These are phyloP conservation scores for Erythrolamprus reginae DNA, from an alignment of 2,113 vertebrate species.

Conservation along the genomic window DNA sequence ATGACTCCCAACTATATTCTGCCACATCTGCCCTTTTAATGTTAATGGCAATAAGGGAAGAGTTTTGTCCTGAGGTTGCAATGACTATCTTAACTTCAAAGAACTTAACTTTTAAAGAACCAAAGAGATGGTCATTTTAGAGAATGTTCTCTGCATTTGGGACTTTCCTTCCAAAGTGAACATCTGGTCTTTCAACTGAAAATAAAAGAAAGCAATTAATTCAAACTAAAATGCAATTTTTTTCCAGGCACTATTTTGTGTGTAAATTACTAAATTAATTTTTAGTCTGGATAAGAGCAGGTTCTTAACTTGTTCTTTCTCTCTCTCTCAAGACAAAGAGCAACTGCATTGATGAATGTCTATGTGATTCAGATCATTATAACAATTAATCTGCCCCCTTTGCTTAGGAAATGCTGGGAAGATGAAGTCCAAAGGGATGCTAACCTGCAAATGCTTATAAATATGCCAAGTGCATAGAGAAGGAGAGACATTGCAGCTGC, in stretches of 20 bases:
- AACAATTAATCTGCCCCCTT: constrained; percentile 54
- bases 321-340: neutral
- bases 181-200: neutral
- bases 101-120: neutral
- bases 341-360: constrained; percentile 33
- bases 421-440: constrained; percentile 50
- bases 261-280: constrained; percentile 8
- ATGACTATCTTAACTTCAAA: neutral
- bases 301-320: neutral
- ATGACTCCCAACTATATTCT: neutral
- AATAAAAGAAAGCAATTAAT: constrained; percentile 33
- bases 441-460: constrained; percentile 59
- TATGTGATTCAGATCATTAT: constrained; percentile 8
- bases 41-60: neutral
- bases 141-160: neutral
- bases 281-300: neutral
- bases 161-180: neutral
- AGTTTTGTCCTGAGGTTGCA: neutral
- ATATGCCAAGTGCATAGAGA: constrained; percentile 37
- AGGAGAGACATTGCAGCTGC: constrained; percentile 65
- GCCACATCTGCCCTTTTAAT: neutral
- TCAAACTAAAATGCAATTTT: neutral
- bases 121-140: neutral
- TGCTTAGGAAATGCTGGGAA: constrained; percentile 33
- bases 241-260: neutral